phyloP scores from a whole-genome alignment of 2,888 invertebrate genomes.

The Caenorhabditis sp. region DNA sequence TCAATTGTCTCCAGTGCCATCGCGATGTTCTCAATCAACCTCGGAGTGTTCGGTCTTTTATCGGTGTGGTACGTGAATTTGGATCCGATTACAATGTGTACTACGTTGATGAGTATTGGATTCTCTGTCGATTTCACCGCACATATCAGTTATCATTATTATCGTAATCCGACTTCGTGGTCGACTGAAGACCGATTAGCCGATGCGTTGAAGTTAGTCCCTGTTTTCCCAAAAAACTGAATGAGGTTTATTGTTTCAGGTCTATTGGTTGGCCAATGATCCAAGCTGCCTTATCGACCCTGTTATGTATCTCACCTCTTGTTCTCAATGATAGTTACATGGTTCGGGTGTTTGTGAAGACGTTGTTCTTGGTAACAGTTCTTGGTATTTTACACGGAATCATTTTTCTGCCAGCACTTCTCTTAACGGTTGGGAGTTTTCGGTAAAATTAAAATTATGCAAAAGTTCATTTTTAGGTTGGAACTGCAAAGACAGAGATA shows the following conservation, averaged over 20 bases:
- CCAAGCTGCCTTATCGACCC: slow-evolving; percentile 57
- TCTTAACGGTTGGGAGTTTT: slow-evolving; percentile 20
- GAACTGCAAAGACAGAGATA: too few species aligned
- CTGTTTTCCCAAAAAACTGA: background rate
- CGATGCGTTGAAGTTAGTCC: slow-evolving; percentile 50
- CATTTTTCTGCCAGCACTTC: slow-evolving; percentile 55
- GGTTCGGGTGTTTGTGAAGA: slow-evolving; percentile 58
- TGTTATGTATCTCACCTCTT: slow-evolving; percentile 53
- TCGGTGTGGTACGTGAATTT: slow-evolving; percentile 58
- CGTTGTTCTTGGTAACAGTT: slow-evolving; percentile 52
- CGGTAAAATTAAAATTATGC: background rate
- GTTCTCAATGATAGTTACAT: slow-evolving; percentile 54
- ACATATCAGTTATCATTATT: slow-evolving; percentile 61
- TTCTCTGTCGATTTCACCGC: slow-evolving; percentile 58
- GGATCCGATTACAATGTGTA: slow-evolving; percentile 63
- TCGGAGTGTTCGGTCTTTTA: slow-evolving; percentile 59
- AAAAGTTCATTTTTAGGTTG: too few species aligned
- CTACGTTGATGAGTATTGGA: slow-evolving; percentile 55
- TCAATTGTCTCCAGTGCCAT: slow-evolving; percentile 52
- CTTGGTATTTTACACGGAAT: slow-evolving; percentile 59
- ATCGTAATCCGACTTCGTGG: slow-evolving; percentile 52
- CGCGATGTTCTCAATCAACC: slow-evolving; percentile 61
- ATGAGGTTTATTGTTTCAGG: slow-evolving; percentile 23
- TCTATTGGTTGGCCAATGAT: slow-evolving; percentile 63
- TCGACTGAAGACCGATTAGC: slow-evolving; percentile 52